A percentile compares a stretch with the other conserved stretches of the same genome.
phyloP scores from a whole-genome alignment of 2,888 invertebrate genomes.

The Thalpophila matura region DNA sequence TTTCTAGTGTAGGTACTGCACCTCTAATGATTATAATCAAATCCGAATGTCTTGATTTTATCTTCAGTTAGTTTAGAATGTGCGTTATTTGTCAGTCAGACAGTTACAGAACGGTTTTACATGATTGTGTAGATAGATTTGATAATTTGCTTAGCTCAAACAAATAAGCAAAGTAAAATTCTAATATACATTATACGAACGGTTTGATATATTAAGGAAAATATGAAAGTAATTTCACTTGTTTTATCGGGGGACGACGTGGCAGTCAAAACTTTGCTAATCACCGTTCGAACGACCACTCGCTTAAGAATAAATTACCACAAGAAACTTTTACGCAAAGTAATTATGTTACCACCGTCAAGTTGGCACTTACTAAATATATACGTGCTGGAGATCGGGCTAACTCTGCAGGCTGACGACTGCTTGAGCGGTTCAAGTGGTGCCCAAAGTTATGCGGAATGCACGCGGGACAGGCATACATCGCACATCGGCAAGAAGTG shows the following conservation, averaged over 20 bases:
- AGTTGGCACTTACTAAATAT: constrained; percentile 64
- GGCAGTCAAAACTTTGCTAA: constrained; percentile 77
- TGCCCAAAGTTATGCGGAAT: constrained; percentile 34
- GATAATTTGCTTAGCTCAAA: neutral
- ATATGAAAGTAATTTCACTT: constrained; percentile 52
- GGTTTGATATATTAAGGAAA: constrained; percentile 42
- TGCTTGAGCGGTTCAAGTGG: constrained; percentile 37
- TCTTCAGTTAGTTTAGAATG: no score
- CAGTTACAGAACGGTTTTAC: no score
- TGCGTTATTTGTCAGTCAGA: no score
- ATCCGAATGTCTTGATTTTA: no score
- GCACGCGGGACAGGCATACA: constrained; percentile 31
- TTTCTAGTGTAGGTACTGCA: no score
- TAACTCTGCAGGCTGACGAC: constrained; percentile 46
- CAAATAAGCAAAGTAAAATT: neutral
- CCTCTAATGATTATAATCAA: no score
- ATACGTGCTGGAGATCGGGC: constrained; percentile 55
- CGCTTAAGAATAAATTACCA: constrained; percentile 81
- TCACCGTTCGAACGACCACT: constrained; percentile 78
- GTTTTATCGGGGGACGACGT: constrained; percentile 53
- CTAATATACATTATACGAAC: constrained; percentile 21
- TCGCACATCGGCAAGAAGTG: no score
- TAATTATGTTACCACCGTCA: constrained; percentile 77
- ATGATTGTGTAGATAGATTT: neutral
- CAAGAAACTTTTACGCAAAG: constrained; percentile 74